These are phyloP conservation scores for Emys orbicularis DNA, from an alignment of 2,797 vertebrate species.

Conservation along the genomic window DNA sequence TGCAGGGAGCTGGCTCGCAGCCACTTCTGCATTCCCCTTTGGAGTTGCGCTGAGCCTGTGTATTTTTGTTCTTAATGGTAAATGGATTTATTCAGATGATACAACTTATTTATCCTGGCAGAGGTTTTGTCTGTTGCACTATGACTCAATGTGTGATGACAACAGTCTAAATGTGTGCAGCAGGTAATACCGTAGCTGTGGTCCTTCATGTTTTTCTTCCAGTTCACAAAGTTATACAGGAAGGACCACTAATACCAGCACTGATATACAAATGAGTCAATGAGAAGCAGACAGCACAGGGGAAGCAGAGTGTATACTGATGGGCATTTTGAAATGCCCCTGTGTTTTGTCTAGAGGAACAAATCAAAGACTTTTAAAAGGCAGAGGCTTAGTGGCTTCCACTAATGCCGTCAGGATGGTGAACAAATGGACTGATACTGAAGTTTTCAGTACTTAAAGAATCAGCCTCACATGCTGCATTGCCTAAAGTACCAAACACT, in stretches of 20 bases:
- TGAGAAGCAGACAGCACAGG: background rate
- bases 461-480: background rate
- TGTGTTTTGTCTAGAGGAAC: accelerated
- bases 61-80: background rate
- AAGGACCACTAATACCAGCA: accelerated
- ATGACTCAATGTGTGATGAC: background rate
- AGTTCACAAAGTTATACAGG: background rate
- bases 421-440: background rate
- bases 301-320: background rate
- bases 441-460: background rate
- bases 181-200: background rate
- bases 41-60: background rate
- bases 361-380: background rate
- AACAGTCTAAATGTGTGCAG: background rate
- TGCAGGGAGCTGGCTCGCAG: accelerated
- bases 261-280: background rate
- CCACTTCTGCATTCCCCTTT: background rate
- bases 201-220: background rate
- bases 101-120: background rate
- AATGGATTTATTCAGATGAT: background rate
- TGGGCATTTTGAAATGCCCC: background rate
- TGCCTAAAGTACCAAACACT: background rate
- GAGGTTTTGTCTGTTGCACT: background rate
- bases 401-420: accelerated
- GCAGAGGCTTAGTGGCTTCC: background rate